A percentile compares a stretch with the other conserved stretches of the same genome.
Evolutionary conservation across 2,113 vertebrate genomes (phyloP).

Genomic region (Pseudorectes ferrugineus): DNA sequence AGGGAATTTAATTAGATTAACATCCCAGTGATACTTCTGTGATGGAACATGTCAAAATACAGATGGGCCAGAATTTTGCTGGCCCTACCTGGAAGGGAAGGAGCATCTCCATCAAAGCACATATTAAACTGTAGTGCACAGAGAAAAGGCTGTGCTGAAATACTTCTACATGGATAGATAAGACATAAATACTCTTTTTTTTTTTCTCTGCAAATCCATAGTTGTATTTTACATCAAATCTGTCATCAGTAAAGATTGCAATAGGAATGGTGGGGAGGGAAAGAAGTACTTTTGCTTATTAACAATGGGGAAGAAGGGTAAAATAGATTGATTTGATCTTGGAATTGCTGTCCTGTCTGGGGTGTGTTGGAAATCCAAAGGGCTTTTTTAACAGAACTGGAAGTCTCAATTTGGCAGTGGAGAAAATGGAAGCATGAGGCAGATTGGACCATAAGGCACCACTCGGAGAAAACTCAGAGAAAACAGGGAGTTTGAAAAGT

Average conservation of each 20-base stretch:
- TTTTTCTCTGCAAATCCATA: background rate
- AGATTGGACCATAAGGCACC: background rate
- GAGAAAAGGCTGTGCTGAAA: background rate
- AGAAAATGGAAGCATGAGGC: background rate
- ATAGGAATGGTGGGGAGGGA: background rate
- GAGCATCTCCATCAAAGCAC: background rate
- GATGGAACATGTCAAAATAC: background rate
- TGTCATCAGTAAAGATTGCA: background rate
- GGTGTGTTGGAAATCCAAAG: background rate
- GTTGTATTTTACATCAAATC: background rate
- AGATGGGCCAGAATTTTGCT: background rate
- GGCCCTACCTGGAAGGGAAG: background rate
- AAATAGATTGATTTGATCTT: background rate
- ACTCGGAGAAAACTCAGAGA: background rate
- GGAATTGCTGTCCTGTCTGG: background rate
- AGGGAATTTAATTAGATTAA: background rate
- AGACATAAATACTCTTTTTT: background rate
- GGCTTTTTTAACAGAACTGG: background rate
- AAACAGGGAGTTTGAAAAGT: background rate
- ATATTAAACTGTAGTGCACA: background rate
- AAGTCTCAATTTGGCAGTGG: background rate
- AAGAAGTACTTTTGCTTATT: background rate
- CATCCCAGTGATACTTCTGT: accelerated
- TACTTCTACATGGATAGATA: background rate
- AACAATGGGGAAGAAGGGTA: background rate